These are phyloP conservation scores for Ostrea denselamellosa DNA, from an alignment of 1,140 invertebrate species.

Conservation along the genomic window DNA sequence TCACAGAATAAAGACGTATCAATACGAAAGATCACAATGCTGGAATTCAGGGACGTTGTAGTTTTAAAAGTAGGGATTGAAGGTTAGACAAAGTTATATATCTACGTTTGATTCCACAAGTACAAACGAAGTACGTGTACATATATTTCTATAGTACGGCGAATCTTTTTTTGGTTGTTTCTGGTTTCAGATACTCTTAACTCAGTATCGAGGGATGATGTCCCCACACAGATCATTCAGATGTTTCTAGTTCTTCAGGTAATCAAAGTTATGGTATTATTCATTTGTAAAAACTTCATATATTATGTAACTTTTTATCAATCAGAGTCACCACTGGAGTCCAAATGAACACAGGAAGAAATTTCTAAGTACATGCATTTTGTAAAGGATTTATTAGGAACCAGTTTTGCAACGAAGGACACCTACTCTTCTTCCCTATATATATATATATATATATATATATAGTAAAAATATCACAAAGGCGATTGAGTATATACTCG, in stretches of 20 bases:
- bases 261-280: background rate
- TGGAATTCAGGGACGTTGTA: conserved; percentile 69
- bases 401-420: too few species aligned
- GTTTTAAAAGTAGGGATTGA: conserved; percentile 68
- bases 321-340: too few species aligned
- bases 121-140: background rate
- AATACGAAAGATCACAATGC: conserved; percentile 63
- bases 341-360: too few species aligned
- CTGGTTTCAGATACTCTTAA: conserved; percentile 64
- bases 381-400: too few species aligned
- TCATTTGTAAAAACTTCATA: too few species aligned
- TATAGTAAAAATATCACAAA: too few species aligned
- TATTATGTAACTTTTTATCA: too few species aligned
- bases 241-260: conserved; percentile 71
- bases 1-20: conserved; percentile 62
- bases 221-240: conserved; percentile 65
- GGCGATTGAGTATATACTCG: too few species aligned
- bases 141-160: background rate
- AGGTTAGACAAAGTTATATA: conserved; percentile 50
- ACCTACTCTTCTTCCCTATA: too few species aligned
- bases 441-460: too few species aligned
- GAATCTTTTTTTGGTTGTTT: background rate
- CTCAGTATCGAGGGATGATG: conserved; percentile 51
- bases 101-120: background rate
- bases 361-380: too few species aligned